phyloP scores from a whole-genome alignment of 2,888 invertebrate genomes.

The Pantelozetes paolii region DNA sequence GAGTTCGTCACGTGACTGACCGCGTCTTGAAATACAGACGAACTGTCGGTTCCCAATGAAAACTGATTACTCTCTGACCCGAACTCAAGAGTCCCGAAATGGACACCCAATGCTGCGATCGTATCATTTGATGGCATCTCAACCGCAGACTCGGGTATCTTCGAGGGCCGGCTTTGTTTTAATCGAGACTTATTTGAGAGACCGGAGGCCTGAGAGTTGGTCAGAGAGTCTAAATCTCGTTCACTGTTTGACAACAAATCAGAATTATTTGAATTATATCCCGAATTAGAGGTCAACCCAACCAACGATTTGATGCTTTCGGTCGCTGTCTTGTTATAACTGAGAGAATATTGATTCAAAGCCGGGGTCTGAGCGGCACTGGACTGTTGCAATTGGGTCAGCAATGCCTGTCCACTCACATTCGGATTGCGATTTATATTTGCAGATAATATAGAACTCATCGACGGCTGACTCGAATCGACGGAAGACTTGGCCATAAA shows the following conservation, averaged over 20 bases:
- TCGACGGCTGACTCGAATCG: conserved; percentile 28
- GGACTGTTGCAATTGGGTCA: conserved; percentile 38
- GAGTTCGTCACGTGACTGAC: conserved; percentile 36
- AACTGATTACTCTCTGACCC: conserved; percentile 46
- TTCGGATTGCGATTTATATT: background rate
- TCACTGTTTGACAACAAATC: conserved; percentile 33
- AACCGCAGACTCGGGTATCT: conserved; percentile 89
- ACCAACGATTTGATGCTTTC: conserved; percentile 59
- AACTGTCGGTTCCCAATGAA: conserved; percentile 18
- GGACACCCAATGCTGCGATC: conserved; percentile 73
- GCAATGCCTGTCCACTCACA: conserved; percentile 31
- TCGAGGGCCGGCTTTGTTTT: conserved; percentile 26
- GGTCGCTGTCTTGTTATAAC: conserved; percentile 55
- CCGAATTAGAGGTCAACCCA: conserved; percentile 50
- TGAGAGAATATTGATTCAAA: conserved; percentile 45
- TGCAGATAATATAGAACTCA: conserved; percentile 35
- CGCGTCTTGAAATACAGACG: conserved; percentile 38
- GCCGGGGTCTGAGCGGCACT: conserved; percentile 42
- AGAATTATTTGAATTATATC: conserved; percentile 22
- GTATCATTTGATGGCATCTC: conserved; percentile 91
- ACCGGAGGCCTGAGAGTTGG: conserved; percentile 16
- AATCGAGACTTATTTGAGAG: conserved; percentile 20
- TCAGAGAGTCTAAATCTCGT: conserved; percentile 25
- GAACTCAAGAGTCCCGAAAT: conserved; percentile 80
- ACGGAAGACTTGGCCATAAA: conserved; percentile 11